phyloP scores from a whole-genome alignment of 2,797 vertebrate genomes.

The Premnoplex brunnescens region DNA sequence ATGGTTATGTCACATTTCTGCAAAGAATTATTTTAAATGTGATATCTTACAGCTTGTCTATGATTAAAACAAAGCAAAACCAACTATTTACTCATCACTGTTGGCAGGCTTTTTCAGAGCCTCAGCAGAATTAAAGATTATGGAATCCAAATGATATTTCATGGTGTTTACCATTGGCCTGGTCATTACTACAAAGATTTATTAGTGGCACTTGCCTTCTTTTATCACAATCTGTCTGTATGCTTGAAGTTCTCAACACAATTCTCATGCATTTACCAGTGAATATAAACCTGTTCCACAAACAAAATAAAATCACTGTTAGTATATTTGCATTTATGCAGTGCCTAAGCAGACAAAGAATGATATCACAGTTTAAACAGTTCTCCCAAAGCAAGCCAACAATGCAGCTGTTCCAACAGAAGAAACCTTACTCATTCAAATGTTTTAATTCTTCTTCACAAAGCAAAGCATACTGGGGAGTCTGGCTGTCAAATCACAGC shows the following conservation, averaged over 20 bases:
- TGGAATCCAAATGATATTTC: neutral
- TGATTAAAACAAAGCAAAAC: neutral
- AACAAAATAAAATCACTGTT: neutral
- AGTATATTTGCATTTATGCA: neutral
- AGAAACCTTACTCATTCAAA: neutral
- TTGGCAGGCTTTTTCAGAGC: neutral
- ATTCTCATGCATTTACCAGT: neutral
- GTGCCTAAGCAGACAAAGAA: neutral
- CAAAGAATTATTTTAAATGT: neutral
- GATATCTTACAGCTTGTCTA: neutral
- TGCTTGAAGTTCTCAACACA: neutral
- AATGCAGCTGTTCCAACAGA: neutral
- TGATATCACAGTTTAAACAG: neutral
- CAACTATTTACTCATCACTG: neutral
- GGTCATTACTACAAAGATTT: neutral
- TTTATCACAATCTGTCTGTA: neutral
- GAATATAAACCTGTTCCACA: neutral
- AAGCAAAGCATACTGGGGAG: neutral
- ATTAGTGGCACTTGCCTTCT: neutral
- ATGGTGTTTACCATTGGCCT: neutral
- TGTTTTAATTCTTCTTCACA: neutral
- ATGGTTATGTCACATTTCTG: neutral
- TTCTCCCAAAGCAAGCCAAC: neutral
- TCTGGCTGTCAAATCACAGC: neutral
- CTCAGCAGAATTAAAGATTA: neutral